Percentiles rank a stretch among this genome's conserved stretches.
Conservation (phyloP, 2,888 invertebrate species). For the Leptothorax acervorum region DNA sequence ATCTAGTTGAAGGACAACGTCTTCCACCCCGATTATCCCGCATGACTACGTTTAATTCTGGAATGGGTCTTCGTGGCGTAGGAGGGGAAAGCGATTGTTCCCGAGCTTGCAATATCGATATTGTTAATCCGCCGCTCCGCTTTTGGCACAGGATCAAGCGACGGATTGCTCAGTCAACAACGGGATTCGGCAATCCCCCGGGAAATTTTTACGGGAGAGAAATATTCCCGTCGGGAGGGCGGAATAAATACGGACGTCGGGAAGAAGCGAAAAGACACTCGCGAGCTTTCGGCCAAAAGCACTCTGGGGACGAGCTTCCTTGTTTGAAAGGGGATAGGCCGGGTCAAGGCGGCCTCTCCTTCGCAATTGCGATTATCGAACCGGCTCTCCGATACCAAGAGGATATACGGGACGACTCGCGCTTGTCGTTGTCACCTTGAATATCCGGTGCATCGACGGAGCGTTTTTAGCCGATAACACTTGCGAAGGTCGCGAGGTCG, state of each 20-base stretch:
- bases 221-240: conserved; percentile 26
- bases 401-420: conserved; percentile 8
- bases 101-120: conserved; percentile 58
- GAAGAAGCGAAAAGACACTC: conserved; percentile 31
- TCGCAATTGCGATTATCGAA: conserved; percentile 46
- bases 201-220: conserved; percentile 45
- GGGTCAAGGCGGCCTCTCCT: conserved; percentile 50
- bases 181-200: conserved; percentile 31
- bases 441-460: conserved; percentile 34
- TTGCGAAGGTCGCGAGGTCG: conserved; percentile 28
- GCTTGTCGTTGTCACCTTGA: conserved; percentile 42
- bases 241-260: conserved; percentile 41
- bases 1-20: conserved; percentile 28
- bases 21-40: conserved; percentile 12
- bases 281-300: conserved; percentile 46
- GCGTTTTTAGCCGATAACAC: conserved; percentile 40
- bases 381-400: conserved; percentile 17
- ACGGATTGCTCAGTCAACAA: conserved; percentile 50
- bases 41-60: conserved; percentile 33
- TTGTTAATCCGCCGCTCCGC: conserved; percentile 70
- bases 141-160: conserved; percentile 68
- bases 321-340: conserved; percentile 27
- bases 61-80: not conserved
- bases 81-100: conserved; percentile 11
- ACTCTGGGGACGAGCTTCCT: conserved; percentile 31